Percentiles rank a stretch among this genome's conserved stretches.
Conservation (phyloP, 2,113 vertebrate genomes). For the Dipodomys merriami region DNA sequence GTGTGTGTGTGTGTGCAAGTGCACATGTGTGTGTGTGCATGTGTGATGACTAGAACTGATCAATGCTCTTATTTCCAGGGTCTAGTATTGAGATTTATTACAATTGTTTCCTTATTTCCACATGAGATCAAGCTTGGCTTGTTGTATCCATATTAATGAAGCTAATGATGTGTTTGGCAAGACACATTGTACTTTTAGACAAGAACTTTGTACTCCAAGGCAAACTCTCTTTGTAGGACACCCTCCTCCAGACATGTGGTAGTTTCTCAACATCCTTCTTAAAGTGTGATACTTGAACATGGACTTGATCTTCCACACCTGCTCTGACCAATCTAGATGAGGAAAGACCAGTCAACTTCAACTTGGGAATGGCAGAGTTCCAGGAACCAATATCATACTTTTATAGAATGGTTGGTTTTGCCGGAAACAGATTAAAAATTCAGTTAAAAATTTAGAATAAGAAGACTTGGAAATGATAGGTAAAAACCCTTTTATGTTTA, state of each 20-base stretch:
- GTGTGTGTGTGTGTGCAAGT: neutral
- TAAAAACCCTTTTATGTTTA: neutral
- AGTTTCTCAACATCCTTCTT: neutral
- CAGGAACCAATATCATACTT: neutral
- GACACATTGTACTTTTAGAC: neutral
- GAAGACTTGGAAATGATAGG: neutral
- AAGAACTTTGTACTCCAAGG: neutral
- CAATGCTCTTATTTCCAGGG: neutral
- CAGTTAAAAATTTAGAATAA: neutral
- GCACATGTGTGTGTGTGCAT: neutral
- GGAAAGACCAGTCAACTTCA: neutral
- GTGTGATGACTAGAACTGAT: conserved; percentile 5
- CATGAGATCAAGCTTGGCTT: neutral
- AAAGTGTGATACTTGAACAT: neutral
- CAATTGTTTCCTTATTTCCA: neutral
- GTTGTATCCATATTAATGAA: neutral
- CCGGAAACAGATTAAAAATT: neutral
- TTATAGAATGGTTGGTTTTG: too few relatives aligned
- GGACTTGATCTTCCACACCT: neutral
- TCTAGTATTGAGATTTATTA: neutral
- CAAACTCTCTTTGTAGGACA: neutral
- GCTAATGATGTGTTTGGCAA: conserved; percentile 1
- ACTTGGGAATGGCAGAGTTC: too few relatives aligned
- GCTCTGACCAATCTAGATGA: neutral
- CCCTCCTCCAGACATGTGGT: neutral